These are phyloP conservation scores for Zapus hudsonius DNA, from an alignment of 2,113 vertebrate species.

Conservation along the genomic window DNA sequence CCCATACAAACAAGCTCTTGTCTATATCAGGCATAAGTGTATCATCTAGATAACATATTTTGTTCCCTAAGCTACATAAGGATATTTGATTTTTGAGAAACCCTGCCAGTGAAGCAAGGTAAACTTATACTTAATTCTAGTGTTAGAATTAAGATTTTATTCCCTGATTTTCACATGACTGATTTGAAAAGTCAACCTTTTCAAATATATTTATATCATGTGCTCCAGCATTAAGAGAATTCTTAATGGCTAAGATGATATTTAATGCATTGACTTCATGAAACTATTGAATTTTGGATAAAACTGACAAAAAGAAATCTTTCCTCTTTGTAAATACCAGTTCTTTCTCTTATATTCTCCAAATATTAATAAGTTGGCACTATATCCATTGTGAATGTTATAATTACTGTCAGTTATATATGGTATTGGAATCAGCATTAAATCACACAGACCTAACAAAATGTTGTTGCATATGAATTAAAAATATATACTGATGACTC, in stretches of 20 bases:
- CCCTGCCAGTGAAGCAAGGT: background rate
- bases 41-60: background rate
- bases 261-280: constrained; percentile 21
- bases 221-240: background rate
- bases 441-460: background rate
- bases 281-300: constrained; percentile 27
- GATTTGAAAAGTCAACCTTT: constrained; percentile 16
- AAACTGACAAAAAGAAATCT: constrained; percentile 33
- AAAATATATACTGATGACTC: background rate
- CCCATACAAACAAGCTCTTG: background rate
- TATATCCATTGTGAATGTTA: constrained; percentile 1
- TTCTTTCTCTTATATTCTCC: background rate
- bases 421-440: background rate
- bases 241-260: background rate
- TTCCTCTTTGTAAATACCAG: background rate
- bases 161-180: background rate
- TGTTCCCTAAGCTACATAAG: background rate
- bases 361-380: background rate
- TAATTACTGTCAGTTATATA: background rate
- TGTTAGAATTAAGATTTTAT: background rate
- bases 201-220: constrained; percentile 7
- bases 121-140: background rate
- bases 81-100: background rate
- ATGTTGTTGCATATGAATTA: background rate
- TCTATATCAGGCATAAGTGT: background rate